Conservation (phyloP, 2,113 vertebrate species). For the Tragelaphus strepsiceros region DNA sequence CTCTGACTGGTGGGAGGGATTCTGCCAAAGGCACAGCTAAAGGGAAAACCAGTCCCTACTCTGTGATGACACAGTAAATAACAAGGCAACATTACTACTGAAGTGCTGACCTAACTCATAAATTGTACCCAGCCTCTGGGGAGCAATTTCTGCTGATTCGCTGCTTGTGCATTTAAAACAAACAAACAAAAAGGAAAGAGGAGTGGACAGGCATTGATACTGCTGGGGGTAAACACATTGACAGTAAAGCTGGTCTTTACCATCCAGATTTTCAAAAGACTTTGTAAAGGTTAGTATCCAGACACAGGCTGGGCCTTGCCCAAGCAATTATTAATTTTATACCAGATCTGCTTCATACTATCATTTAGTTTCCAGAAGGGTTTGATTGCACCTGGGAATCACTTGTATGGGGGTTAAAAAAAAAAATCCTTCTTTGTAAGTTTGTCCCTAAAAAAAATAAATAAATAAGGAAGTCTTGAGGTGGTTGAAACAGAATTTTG, state of each 20-base stretch:
- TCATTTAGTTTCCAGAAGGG: background rate
- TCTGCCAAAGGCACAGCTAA: conserved; percentile 65
- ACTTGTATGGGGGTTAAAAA: background rate
- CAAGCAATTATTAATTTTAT: background rate
- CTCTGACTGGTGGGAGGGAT: conserved; percentile 60
- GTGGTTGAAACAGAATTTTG: background rate
- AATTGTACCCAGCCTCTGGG: conserved; percentile 49
- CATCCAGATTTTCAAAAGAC: background rate
- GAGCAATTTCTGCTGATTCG: conserved; percentile 66
- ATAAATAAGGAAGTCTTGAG: background rate
- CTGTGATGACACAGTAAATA: conserved; percentile 71
- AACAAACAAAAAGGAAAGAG: conserved; percentile 58
- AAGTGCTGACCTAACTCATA: conserved; percentile 66
- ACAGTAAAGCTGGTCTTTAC: background rate
- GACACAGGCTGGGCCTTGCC: background rate
- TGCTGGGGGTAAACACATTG: background rate
- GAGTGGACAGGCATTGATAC: background rate
- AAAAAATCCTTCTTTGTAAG: background rate
- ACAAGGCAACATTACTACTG: conserved; percentile 47
- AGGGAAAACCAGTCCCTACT: conserved; percentile 64
- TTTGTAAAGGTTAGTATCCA: background rate
- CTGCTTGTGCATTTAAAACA: conserved; percentile 66
- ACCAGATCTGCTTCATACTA: background rate
- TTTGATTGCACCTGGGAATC: background rate
- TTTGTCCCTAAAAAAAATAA: background rate